Evolutionary conservation across 2,113 vertebrate genomes (phyloP).

Genomic region (Psittacus erithacus): DNA sequence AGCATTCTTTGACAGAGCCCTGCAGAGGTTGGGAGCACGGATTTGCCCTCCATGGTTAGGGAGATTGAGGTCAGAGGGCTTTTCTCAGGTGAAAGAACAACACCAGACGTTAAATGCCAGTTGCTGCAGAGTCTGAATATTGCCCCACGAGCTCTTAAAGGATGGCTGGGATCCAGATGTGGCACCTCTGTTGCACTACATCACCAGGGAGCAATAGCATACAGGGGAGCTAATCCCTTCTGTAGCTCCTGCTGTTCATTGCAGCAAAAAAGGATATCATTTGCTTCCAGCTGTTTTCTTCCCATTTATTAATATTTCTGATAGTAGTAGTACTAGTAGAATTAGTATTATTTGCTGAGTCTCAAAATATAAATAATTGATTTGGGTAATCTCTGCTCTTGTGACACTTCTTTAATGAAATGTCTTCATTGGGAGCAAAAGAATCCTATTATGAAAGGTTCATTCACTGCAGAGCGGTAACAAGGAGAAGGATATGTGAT

Average conservation of each 20-base stretch:
- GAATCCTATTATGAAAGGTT: constrained; percentile 71
- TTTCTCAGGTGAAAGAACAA: neutral
- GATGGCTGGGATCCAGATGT: neutral
- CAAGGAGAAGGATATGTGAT: constrained; percentile 61
- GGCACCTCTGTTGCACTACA: neutral
- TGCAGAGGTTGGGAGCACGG: neutral
- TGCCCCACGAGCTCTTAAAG: neutral
- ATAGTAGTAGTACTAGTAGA: constrained; percentile 34
- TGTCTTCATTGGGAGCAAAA: constrained; percentile 74
- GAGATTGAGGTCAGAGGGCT: neutral
- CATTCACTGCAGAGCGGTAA: constrained; percentile 62
- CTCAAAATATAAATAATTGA: constrained; percentile 78
- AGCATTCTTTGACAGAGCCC: neutral
- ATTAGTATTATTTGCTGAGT: constrained; percentile 74
- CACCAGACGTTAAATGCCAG: neutral
- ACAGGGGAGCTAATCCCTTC: neutral
- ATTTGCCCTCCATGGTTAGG: neutral
- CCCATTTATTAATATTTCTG: constrained; percentile 66
- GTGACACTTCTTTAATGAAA: constrained; percentile 78
- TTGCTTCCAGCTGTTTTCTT: constrained; percentile 59
- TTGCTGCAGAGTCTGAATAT: neutral
- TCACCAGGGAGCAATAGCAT: constrained; percentile 1
- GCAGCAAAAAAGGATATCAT: neutral
- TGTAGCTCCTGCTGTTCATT: neutral
- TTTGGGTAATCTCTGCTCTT: constrained; percentile 74